Conservation (phyloP, 2,888 invertebrate genomes). For the Drosophila robusta region DNA sequence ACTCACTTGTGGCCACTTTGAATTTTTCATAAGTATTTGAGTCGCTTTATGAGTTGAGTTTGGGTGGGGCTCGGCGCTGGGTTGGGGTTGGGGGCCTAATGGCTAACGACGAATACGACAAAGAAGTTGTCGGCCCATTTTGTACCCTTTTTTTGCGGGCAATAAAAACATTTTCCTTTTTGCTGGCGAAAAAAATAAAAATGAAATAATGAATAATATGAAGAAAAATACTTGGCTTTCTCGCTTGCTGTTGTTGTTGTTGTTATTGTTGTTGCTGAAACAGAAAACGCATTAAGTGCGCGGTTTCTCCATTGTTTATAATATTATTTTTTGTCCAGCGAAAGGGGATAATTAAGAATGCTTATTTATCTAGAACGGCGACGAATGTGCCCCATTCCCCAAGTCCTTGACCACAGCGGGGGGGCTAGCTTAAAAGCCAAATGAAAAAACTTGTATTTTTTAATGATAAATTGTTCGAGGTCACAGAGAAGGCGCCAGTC, state of each 20-base stretch:
- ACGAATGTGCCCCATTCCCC: slow-evolving; percentile 73
- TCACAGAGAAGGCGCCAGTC: slow-evolving; percentile 60
- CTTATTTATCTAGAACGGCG: slow-evolving; percentile 84
- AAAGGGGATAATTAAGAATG: slow-evolving; percentile 84
- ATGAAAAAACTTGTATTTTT: slow-evolving; percentile 68
- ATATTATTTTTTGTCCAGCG: slow-evolving; percentile 53
- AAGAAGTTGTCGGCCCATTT: slow-evolving; percentile 59
- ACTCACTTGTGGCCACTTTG: slow-evolving; percentile 51
- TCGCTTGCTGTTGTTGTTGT: slow-evolving; percentile 25
- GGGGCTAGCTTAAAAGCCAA: slow-evolving; percentile 43
- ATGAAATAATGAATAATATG: slow-evolving; percentile 77
- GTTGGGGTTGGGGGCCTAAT: slow-evolving; percentile 53
- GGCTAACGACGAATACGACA: slow-evolving; percentile 59
- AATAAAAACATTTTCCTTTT: slow-evolving; percentile 78
- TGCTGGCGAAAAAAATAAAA: slow-evolving; percentile 27
- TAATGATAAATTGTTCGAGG: slow-evolving; percentile 72
- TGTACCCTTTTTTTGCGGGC: slow-evolving; percentile 77
- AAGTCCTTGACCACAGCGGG: slow-evolving; percentile 70
- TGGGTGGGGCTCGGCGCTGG: background rate
- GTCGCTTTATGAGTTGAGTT: slow-evolving; percentile 38
- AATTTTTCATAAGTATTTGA: slow-evolving; percentile 66
- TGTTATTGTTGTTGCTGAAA: slow-evolving; percentile 48
- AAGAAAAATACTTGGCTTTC: slow-evolving; percentile 75
- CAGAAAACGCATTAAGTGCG: slow-evolving; percentile 82
- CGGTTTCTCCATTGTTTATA: slow-evolving; percentile 81